Evolutionary conservation across 2,797 vertebrate species (phyloP).

Genomic region (Phoeniculus purpureus): DNA sequence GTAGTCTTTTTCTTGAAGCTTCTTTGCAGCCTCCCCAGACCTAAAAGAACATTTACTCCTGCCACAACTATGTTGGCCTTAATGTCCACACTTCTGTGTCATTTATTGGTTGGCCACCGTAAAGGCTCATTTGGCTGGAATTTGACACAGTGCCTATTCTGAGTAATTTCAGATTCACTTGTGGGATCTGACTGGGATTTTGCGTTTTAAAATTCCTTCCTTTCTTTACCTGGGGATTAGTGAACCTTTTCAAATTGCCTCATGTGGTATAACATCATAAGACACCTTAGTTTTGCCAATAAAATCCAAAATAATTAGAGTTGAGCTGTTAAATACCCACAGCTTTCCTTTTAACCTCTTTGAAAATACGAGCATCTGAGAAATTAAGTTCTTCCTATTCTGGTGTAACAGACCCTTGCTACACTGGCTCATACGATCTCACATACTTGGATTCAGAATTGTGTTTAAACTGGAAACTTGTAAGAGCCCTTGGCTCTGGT

Average conservation of each 20-base stretch:
- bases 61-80: neutral
- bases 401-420: neutral
- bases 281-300: neutral
- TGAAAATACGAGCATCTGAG: neutral
- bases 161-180: neutral
- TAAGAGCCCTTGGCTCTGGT: neutral
- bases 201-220: neutral
- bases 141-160: neutral
- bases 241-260: neutral
- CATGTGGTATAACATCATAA: neutral
- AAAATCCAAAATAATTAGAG: neutral
- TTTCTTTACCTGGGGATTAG: neutral
- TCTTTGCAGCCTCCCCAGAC: slow-evolving; percentile 1
- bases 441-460: neutral
- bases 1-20: slow-evolving; percentile 60
- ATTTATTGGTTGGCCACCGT: neutral
- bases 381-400: neutral
- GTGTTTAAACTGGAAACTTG: neutral
- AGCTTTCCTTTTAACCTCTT: neutral
- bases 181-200: neutral
- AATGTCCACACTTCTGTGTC: neutral
- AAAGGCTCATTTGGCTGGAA: neutral
- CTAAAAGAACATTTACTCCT: slow-evolving; percentile 6
- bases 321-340: neutral
- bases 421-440: neutral